Base-by-base conservation (phyloP, 2,797 vertebrate species). In the Chelon auratus region DNA sequence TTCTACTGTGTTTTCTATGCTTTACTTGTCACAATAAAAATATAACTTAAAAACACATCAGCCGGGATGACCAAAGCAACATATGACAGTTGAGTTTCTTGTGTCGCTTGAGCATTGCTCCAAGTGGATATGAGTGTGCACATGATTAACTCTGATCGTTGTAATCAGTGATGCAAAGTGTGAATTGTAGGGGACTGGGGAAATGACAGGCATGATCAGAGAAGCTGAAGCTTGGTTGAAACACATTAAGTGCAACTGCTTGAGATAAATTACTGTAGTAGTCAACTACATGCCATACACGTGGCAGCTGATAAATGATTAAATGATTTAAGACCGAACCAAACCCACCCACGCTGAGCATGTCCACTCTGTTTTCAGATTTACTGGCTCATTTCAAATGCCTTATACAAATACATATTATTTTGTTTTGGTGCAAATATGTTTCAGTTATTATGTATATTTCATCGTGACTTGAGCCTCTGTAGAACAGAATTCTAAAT, bases 401-500 rank as follows among this genome's bases (percentile, higher is more conserved):
- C 30, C 30, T 33, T 33, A 33, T 33, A 33, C 7, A 33, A 7
- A 7, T 33, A 33, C 1, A 33, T 33, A 33, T 33, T 7, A 33
- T 33, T 33, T 33, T 33, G 30, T 8, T 33, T 33, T 33, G 30
- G 5, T 33, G 7, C 7, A 33, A 8, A 33, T 33, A 33, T 7
- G 30, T 8, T 33, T 33, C 7, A 75, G 55, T 57, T 3, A 61
- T 50, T 7, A 62, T 5, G 13, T 33, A 33, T 33, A 59, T 37
- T 30, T 22, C 2, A 2, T 22, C 22, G 22, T 22, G 22, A 22
- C 22, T 22, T 26, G n/a, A 70, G 14, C 17, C 58, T 57, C 54
- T 18, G 20, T n/a, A 56, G 9, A 12, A 15, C 33, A 7, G 55
- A 53, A 11, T 53, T 56, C 4, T 45, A 30, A 51, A 79, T 67